Conservation (phyloP, 1,140 invertebrate genomes). For the Platorchestia sp. region DNA sequence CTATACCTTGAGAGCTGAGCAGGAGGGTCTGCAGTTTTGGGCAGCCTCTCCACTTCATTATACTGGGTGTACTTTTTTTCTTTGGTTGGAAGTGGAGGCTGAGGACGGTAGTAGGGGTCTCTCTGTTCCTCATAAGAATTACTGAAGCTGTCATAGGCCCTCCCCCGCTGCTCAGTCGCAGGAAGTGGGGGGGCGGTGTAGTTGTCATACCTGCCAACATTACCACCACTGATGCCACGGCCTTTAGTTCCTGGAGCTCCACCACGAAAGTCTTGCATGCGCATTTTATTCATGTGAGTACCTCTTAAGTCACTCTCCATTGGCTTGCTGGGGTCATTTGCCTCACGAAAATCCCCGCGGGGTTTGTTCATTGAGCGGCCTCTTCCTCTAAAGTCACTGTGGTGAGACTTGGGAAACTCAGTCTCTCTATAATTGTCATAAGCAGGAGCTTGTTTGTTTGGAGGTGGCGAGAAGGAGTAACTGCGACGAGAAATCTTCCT, state of each 20-base stretch:
- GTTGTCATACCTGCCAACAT: neutral
- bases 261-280: neutral
- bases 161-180: neutral
- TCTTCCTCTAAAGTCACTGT: neutral
- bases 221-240: neutral
- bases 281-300: neutral
- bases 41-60: neutral
- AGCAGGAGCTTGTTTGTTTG: neutral
- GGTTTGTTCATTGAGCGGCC: neutral
- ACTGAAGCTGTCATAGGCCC: neutral
- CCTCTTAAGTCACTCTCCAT: neutral
- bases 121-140: neutral
- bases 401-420: neutral
- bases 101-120: neutral
- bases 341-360: neutral
- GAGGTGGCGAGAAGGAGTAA: slow-evolving; percentile 27
- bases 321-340: neutral
- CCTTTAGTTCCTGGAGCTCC: neutral
- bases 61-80: neutral
- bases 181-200: neutral
- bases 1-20: slow-evolving; percentile 16
- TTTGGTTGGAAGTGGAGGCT: neutral
- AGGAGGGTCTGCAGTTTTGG: neutral
- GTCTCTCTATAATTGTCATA: neutral
- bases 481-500: neutral